Base-by-base conservation (phyloP, 2,113 vertebrate species). In the Bujurquina vittata region DNA sequence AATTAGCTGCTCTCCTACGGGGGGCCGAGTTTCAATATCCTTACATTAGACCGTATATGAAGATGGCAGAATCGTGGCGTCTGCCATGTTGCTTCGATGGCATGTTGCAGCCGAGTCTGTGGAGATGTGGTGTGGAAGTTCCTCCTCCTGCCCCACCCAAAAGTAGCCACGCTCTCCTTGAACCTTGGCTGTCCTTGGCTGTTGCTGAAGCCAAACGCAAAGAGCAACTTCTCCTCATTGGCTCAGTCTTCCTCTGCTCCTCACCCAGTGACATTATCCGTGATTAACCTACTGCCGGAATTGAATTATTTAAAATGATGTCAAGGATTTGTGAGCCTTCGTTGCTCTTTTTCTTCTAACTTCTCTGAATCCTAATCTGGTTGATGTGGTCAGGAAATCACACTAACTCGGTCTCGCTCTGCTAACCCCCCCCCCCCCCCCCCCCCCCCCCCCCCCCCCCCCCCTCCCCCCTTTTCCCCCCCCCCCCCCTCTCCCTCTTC, bases 361-460 rank as follows among this genome's bases (percentile, higher is more conserved):
- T 46, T 77, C 79, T 78, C 12, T 75, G 74, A 80, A 10, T 60
- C 65, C 55, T 80, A 83, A 89, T 84, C 82, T 20, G 17, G 59
- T 56, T 77, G 79, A 89, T 75, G 77, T 84, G 78, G 61, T 83
- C 82, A 82, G 77, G 79, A 88, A 75, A 67, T 84, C 74, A 76
- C 33, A 15, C 35, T 43, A 29, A 83, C 56, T 14, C 5, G 14
- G 3, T 67, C 26, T 33, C 7, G 18, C 15, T 26, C 40, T 8
- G 1, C 17, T 17, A 1, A 43, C 43, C 17, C 40, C 55, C 63
- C 49, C 43, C n/a, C 40, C 55, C 63, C 49, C 26, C 26, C 26
- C 26, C 26, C 26, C 26, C 26, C 26, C 26, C 26, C 3, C 26
- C 3, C 26, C 3, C 26, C 26, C 26, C 26, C 26, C 26, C 26